Evolutionary conservation across 2,113 vertebrate species (phyloP), one percentile per base, ranked within the genome.

Genomic region (Procavia capensis): DNA sequence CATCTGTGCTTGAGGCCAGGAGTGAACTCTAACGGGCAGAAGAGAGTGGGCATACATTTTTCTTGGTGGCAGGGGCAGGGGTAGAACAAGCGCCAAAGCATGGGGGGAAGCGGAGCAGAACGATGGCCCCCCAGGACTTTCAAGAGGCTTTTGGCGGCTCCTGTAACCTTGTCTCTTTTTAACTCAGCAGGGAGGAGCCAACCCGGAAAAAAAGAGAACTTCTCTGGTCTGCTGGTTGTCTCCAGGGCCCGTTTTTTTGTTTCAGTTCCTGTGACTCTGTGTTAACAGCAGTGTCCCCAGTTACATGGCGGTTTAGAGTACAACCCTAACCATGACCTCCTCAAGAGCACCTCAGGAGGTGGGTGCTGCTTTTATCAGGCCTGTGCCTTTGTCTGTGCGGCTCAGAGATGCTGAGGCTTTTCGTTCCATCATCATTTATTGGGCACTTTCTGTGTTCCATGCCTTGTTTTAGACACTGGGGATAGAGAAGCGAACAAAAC

Each of bases 201-300:
- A 27, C 63, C 68, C 36, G 84, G 54, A 74, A 34, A 82, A 82
- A 88, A 34, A 79, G 79, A 92, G 95, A 96, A 84, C 82, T 83
- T 85, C 83, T 84, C 22, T 54, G 2, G 41, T 80, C 64, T 85
- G 29, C 43, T 92, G 63, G 70, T 84, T 75, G 50, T 63, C 78
- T 74, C 39, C 41, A 45, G 78, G 41, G 85, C 47, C 90, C 22
- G n/a, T 16, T 47, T 87, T 92, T 93, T 82, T 61, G 81, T 95
- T 95, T 97, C 90, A 83, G 81, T 97, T 97, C 95, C 81, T 79
- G 87, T 82, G 81, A 82, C n/a, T 94, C 59, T 13, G 1, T 6
- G 34, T 13, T 57, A 88, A 57, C 91, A 76, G 47, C 75, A 93
- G 45, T 57, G 4, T 68, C 72, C n/a, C 84, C 83, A 84, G 34